Percentiles rank a stretch among this genome's conserved stretches.
These are phyloP conservation scores for Prunella himalayana DNA, from an alignment of 2,113 vertebrate genomes.

Conservation along the genomic window DNA sequence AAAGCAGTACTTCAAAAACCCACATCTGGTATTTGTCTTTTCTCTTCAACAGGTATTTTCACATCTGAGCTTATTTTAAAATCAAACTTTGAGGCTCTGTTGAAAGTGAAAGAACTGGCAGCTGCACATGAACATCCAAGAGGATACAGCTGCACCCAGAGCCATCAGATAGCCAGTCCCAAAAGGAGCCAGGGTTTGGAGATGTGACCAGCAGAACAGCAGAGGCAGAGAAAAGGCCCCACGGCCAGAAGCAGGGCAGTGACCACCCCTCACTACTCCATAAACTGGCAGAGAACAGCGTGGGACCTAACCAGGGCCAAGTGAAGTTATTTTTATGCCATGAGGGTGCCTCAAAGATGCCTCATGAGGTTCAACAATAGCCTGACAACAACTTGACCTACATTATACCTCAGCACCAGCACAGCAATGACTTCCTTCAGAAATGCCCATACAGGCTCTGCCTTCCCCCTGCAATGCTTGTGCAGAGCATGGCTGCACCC, in stretches of 20 bases:
- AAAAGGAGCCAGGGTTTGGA: background rate
- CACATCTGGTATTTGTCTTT: background rate
- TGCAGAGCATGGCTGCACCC: accelerated
- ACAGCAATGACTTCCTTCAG: background rate
- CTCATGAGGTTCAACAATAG: accelerated
- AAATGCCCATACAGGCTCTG: accelerated
- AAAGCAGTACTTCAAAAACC: background rate
- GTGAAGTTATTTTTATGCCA: background rate
- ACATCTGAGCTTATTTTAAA: background rate
- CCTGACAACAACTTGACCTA: background rate
- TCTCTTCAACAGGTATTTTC: background rate
- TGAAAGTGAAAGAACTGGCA: background rate
- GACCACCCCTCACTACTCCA: background rate
- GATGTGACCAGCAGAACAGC: accelerated
- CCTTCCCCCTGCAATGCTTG: background rate
- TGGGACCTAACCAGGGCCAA: background rate
- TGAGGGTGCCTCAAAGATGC: background rate
- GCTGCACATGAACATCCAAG: accelerated
- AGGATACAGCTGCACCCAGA: background rate
- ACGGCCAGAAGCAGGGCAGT: background rate
- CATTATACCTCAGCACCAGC: accelerated
- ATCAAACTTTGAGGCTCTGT: background rate
- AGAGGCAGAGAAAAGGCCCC: accelerated
- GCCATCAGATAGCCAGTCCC: accelerated
- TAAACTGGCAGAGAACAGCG: accelerated